A percentile compares a stretch with the other conserved stretches of the same genome.
Evolutionary conservation across 2,113 vertebrate species (phyloP).

Genomic region (Narcine bancroftii): DNA sequence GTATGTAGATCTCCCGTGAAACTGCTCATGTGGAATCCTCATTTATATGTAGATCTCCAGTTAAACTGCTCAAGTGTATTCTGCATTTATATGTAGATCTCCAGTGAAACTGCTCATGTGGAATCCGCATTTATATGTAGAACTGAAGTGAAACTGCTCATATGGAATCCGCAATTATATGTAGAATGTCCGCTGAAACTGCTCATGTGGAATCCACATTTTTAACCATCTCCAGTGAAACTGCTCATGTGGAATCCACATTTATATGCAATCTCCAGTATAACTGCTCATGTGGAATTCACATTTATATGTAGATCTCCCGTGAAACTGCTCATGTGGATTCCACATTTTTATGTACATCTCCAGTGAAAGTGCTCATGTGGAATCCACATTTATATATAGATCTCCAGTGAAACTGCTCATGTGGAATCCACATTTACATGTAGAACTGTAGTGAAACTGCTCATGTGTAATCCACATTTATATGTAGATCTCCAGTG

Average conservation of each 20-base stretch:
- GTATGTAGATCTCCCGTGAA: background rate
- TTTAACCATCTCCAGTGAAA: background rate
- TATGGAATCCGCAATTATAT: too few species aligned
- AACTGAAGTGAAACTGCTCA: too few species aligned
- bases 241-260: too few species aligned
- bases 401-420: too few species aligned
- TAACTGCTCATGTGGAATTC: background rate
- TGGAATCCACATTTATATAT: background rate
- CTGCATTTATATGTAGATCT: too few species aligned
- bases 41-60: background rate
- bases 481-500: background rate
- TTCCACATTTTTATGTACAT: too few species aligned
- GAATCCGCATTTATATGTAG: background rate
- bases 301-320: background rate
- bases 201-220: background rate
- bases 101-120: background rate
- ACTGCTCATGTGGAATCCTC: background rate
- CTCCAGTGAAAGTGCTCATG: background rate
- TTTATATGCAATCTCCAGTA: too few species aligned
- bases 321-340: too few species aligned
- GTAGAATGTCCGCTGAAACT: background rate
- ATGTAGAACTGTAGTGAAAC: background rate
- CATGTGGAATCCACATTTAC: too few species aligned
- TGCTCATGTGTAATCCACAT: background rate
- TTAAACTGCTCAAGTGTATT: too few species aligned